Percentiles rank a stretch among this genome's conserved stretches.
These are phyloP conservation scores for Oedothorax gibbosus DNA, from an alignment of 1,140 invertebrate genomes.

Conservation along the genomic window DNA sequence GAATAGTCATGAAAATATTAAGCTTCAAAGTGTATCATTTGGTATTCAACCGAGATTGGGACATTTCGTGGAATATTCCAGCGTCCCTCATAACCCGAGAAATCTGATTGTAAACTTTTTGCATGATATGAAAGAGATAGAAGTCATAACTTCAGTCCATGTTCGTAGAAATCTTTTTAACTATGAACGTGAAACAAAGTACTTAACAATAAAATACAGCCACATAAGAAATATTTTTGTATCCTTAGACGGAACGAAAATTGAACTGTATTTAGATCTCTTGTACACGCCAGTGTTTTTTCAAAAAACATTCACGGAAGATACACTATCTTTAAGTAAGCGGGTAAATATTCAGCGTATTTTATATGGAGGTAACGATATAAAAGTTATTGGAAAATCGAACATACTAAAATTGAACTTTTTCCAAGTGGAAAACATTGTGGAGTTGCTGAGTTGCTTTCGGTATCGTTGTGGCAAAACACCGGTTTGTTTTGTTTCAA, in stretches of 20 bases:
- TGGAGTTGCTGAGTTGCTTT: slow-evolving; percentile 14
- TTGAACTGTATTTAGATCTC: slow-evolving; percentile 36
- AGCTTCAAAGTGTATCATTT: slow-evolving; percentile 8
- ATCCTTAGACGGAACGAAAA: background rate
- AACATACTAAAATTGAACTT: slow-evolving; percentile 6
- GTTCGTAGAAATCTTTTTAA: background rate
- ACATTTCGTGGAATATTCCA: slow-evolving; percentile 7
- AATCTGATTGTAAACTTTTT: background rate
- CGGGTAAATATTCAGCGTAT: background rate
- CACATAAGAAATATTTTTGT: slow-evolving; percentile 29
- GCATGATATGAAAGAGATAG: slow-evolving; percentile 33
- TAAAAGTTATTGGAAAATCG: slow-evolving; percentile 8
- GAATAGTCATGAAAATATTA: background rate
- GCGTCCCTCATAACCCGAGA: background rate
- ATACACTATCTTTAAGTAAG: fast-evolving
- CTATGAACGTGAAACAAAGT: background rate
- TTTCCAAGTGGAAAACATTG: background rate
- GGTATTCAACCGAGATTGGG: slow-evolving; percentile 12
- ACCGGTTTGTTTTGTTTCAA: slow-evolving; percentile 11
- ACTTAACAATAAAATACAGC: slow-evolving; percentile 9
- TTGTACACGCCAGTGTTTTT: slow-evolving; percentile 15
- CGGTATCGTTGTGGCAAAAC: slow-evolving; percentile 12
- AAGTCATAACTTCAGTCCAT: background rate
- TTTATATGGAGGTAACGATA: background rate
- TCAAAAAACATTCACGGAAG: background rate